Base-by-base conservation (phyloP, 2,797 vertebrate species). In the Labeo calbasu region DNA sequence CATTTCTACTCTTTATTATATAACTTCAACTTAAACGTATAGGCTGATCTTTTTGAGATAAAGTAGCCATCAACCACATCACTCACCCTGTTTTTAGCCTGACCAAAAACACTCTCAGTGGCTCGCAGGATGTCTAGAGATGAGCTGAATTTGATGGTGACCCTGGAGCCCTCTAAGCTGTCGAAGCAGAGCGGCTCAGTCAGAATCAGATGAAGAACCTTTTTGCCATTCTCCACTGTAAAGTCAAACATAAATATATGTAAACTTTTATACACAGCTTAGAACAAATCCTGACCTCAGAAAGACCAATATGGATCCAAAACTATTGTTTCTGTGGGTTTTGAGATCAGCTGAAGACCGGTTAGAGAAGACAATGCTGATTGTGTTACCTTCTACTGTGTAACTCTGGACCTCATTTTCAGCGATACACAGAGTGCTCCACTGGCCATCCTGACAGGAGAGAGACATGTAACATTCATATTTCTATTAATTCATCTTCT, bases 391-490 rank as follows among this genome's bases (percentile, higher is more conserved):
- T 96, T 94, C 94, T 55, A 99, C 89, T 83, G 85, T 93, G 90
- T 96, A 99, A 86, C 91, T 90, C 10, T 93, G 85, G 51, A 99
- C 95, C 88, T 97, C 96, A 86, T 96, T 95, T 86, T 97, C 96
- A 87, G 90, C 92, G 76, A 99, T 94, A 51, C 92, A 93, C 46
- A 99, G 93, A 15, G 97, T 97, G 92, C 98, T 98, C 98, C 98
- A 99, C 36, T 96, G 95, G 36, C 91, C 93, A 61, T 95, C 95
- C 96, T 98, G 69, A 87, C 70, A 80, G 88, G 8, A 84, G 84
- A 73, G 65, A 79, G 11, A 72, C 14, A 5, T 71, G 8, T 78
- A 66, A 69, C 50, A 51, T 68, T 53, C 63, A 50, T 4, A 53
- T 17, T 12, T 17, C 7, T 43, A 63, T 46, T 48, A 0, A 19